A percentile compares a stretch with the other conserved stretches of the same genome.
These are phyloP conservation scores for Tenthredo distinguenda DNA, from an alignment of 2,888 invertebrate genomes.

Conservation along the genomic window DNA sequence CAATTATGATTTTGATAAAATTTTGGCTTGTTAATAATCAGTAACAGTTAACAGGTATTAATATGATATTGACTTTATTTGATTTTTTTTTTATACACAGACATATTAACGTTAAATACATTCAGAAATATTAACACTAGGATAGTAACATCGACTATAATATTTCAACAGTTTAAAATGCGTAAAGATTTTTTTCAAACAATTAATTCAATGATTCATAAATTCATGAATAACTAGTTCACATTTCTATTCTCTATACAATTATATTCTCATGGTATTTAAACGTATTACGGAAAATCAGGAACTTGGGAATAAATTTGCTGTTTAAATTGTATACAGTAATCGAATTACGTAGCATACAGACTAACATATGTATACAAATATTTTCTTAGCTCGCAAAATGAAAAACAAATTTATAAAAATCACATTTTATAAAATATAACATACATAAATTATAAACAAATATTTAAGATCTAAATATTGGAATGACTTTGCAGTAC, in stretches of 20 bases:
- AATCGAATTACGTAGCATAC: neutral
- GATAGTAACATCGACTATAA: conserved; percentile 44
- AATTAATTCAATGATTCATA: neutral
- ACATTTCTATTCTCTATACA: conserved; percentile 28
- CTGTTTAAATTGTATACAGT: conserved; percentile 15
- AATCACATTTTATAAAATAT: conserved; percentile 38
- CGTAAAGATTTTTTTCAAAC: neutral
- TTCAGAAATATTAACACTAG: conserved; percentile 51
- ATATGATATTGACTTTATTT: conserved; percentile 44
- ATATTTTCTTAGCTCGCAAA: conserved; percentile 20
- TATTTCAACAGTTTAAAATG: conserved; percentile 29
- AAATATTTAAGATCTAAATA: conserved; percentile 42
- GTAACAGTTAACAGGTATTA: neutral
- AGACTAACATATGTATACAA: conserved; percentile 26
- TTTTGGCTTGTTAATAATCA: neutral
- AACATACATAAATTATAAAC: conserved; percentile 29
- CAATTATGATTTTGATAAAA: neutral
- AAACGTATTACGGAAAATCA: conserved; percentile 18
- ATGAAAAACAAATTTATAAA: conserved; percentile 28
- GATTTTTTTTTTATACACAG: conserved; percentile 35
- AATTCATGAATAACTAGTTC: conserved; percentile 12
- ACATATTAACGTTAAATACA: conserved; percentile 51
- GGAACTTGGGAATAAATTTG: conserved; percentile 40
- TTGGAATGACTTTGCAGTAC: conserved; percentile 44
- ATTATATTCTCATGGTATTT: neutral